Conservation (phyloP, 2,797 vertebrate species). For the Alcedo atthis region DNA sequence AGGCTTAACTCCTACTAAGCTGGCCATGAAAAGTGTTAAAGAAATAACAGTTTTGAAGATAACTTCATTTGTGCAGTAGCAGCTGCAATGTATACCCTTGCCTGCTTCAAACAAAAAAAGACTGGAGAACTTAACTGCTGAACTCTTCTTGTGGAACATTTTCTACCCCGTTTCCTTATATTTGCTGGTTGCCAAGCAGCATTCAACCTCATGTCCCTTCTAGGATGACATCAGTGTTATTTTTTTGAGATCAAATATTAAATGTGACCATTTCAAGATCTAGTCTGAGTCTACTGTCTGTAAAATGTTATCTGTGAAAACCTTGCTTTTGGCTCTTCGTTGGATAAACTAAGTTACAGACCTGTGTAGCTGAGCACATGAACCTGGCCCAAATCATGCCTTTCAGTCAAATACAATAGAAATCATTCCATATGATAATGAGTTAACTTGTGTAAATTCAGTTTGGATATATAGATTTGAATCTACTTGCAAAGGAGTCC, state of each 20-base stretch:
- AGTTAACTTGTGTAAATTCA: neutral
- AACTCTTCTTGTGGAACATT: accelerated
- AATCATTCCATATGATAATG: neutral
- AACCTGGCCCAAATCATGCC: neutral
- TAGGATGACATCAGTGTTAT: neutral
- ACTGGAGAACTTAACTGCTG: neutral
- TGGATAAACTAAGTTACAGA: neutral
- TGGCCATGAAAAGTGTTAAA: neutral
- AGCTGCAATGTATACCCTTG: neutral
- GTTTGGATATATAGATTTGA: neutral
- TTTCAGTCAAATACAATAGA: neutral
- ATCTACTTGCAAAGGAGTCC: neutral
- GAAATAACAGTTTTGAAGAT: neutral
- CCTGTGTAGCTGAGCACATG: accelerated
- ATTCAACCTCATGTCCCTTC: neutral
- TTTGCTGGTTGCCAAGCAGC: neutral
- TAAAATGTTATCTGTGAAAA: neutral
- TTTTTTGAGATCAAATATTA: neutral
- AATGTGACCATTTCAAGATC: neutral
- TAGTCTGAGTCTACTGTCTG: neutral
- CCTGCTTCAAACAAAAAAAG: neutral
- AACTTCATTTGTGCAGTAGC: neutral
- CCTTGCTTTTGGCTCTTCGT: neutral
- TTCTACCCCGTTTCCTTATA: neutral
- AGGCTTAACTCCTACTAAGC: neutral